Base-by-base conservation (phyloP, 2,797 vertebrate genomes). In the Miichthys miiuy region DNA sequence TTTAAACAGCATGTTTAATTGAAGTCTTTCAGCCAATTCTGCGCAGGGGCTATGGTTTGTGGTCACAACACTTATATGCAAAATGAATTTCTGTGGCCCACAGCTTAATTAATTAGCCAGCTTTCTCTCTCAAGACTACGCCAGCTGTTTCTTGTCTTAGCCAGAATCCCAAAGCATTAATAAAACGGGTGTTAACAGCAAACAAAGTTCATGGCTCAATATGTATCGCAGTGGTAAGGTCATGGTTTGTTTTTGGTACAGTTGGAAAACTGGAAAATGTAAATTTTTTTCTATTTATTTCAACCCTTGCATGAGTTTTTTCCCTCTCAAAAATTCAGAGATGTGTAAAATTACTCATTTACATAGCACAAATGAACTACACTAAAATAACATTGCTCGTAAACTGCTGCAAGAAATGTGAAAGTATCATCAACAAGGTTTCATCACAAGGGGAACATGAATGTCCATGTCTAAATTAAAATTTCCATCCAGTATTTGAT, bases 71-170 rank as follows among this genome's bases (percentile, higher is more conserved):
- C 89, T 92, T 92, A 87, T 86, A 85, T 91, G 90, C 81, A 87
- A 93, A 96, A 95, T 94, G 88, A 94, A 91, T 95, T 94, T 92
- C 78, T 72, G 58, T 95, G 86, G 94, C 95, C 94, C 93, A 96
- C 91, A 95, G 95, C 94, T 93, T 95, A 95, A 97, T 96, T 96
- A 96, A 96, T 97, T 96, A 96, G 88, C 92, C 90, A 91, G 91
- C 87, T 85, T 88, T 89, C 83, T 81, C 85, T 85, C 81, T 84
- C 79, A 81, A 80, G 90, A 93, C 93, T 94, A 80, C 91, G 74
- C 83, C 91, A 83, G 92, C 83, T 91, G 91, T 93, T 95, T 88
- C 83, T 79, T 90, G 89, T 85, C 80, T 82, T 75, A 81, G 80
- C 85, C 86, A 84, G 75, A 88, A 87, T 87, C 89, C 78, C 79